Percentiles rank a stretch among this genome's conserved stretches.
Evolutionary conservation across 2,797 vertebrate genomes (phyloP).

Genomic region (Coilia nasus): DNA sequence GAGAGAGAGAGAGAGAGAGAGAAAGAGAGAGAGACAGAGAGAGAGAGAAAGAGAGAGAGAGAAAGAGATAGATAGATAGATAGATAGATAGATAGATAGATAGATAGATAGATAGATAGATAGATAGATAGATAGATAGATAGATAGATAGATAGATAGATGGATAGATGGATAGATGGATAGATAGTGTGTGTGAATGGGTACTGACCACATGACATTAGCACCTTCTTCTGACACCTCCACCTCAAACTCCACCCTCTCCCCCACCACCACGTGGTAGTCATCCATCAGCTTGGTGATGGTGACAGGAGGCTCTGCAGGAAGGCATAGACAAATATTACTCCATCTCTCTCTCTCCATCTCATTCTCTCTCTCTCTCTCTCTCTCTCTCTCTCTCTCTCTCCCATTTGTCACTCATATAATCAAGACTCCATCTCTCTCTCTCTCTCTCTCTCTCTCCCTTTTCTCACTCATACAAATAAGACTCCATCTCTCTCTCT

Average conservation of each 20-base stretch:
- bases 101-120: neutral
- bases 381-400: no score
- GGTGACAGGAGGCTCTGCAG: conserved; percentile 83
- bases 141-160: no score
- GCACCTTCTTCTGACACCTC: conserved; percentile 94
- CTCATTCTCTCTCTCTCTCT: neutral
- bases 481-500: no score
- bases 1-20: neutral
- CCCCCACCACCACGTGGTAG: conserved; percentile 89
- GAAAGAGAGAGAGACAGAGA: neutral
- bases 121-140: no score
- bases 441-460: no score
- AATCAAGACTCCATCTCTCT: no score
- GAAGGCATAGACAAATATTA: neutral
- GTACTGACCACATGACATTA: conserved; percentile 86
- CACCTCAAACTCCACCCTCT: conserved; percentile 86
- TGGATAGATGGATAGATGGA: no score
- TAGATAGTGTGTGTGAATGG: neutral
- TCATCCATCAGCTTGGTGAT: conserved; percentile 86
- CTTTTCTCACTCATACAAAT: no score
- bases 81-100: no score
- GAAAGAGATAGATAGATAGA: no score
- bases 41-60: neutral
- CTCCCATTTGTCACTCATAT: no score
- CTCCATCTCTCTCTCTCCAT: neutral